Base-by-base conservation (phyloP, 30 jellyfish, hydroid and myxozoan genomes). In the Morbakka virulenta region DNA sequence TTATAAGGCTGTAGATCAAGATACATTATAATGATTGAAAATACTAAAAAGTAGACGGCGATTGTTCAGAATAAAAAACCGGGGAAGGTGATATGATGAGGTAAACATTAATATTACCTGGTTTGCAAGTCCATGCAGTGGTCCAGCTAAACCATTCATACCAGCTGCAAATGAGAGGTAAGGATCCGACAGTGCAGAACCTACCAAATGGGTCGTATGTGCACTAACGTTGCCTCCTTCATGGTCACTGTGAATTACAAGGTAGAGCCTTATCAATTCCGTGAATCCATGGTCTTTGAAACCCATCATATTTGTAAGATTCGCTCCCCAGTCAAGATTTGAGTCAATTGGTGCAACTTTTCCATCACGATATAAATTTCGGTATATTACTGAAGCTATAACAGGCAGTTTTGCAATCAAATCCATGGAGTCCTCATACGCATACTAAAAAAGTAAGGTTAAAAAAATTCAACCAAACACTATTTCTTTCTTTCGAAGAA, bases 151-250 rank as follows among this genome's bases (percentile, higher is more conserved):
- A 3, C 97, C 99, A 79, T 87, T 88, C 96, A 94, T 82, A 0
- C 97, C 97, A 41, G 99, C 97, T 2, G 97, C 95, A 67, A 86
- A 84, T 12, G 97, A 81, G 47, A 94, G 79, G 83, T 86, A 94
- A 0, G 97, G 96, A 35, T 94, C 99, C 9, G 97, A 81, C 0
- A 86, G 85, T 2, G 99, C 97, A 76, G 97, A 86, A 9, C 97
- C 99, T 23, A 94, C 99, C 48, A 94, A 75, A 62, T 88, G 97
- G 4, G 95, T 79, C n/a, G 99, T 80, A 75, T 94, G 99, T 21
- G 99, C 97, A 74, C 99, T 94, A 24, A 87, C 99, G 73, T 94
- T 94, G 30, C 99, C 99, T 28, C 99, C 99, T 33, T 94, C 99
- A 71, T 94, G 99, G 83, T 94, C 99, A 83, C 96, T 77, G 84